phyloP scores from a whole-genome alignment of 2,888 invertebrate species.

The Sarcophaga caerulescens region DNA sequence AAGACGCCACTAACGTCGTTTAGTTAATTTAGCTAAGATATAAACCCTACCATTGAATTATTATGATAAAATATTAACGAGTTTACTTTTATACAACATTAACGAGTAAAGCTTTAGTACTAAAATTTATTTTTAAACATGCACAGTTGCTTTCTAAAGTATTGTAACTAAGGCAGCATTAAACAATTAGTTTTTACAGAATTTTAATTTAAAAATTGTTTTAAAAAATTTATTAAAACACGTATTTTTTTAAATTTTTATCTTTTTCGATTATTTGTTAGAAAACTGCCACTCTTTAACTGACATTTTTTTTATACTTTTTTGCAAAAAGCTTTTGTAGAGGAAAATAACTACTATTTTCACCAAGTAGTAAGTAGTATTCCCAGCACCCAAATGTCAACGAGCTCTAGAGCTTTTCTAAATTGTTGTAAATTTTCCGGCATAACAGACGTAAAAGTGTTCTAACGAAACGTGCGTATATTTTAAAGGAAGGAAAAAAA shows the following conservation, averaged over 20 bases:
- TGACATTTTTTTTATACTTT: not conserved
- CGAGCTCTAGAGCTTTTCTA: slow-evolving; percentile 73
- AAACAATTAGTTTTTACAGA: too few relatives aligned
- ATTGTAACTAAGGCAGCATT: not conserved
- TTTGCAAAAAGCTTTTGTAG: not conserved
- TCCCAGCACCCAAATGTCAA: slow-evolving; percentile 54
- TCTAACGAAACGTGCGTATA: slow-evolving; percentile 61
- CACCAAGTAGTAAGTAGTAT: not conserved
- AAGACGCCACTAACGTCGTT: not conserved
- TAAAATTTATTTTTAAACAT: not conserved
- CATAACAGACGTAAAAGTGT: slow-evolving; percentile 77
- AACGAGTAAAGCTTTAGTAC: slow-evolving; percentile 15
- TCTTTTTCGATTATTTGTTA: not conserved
- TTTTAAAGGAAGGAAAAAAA: slow-evolving; percentile 5
- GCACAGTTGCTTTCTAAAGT: slow-evolving; percentile 25
- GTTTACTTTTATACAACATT: not conserved
- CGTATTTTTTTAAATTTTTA: too few relatives aligned
- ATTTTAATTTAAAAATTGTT: not conserved
- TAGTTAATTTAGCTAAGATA: not conserved
- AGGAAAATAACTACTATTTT: slow-evolving; percentile 11
- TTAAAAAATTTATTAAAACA: not conserved
- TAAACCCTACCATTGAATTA: not conserved
- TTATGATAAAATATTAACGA: not conserved
- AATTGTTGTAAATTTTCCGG: slow-evolving; percentile 79
- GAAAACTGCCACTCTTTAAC: not conserved